Evolutionary conservation across 2,888 invertebrate genomes (phyloP).

Genomic region (Brenthis hecate): DNA sequence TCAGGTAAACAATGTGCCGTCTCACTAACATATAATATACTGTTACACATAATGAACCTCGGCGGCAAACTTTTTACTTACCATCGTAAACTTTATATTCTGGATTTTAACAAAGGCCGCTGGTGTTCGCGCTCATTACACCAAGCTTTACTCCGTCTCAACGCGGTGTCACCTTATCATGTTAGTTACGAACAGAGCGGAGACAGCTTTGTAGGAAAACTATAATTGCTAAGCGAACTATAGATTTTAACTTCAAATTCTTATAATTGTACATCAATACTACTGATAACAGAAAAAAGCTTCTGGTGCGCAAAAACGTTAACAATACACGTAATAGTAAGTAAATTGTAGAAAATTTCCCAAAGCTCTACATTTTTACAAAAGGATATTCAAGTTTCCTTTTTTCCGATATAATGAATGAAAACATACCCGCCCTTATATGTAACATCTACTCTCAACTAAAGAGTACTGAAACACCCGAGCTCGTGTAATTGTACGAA

Average conservation of each 20-base stretch:
- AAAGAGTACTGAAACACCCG: constrained; percentile 18
- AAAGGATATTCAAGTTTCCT: background rate
- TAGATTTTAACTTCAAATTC: too few species aligned
- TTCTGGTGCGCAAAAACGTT: too few species aligned
- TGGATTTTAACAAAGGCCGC: constrained; percentile 26
- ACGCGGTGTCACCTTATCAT: constrained; percentile 6
- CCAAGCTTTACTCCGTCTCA: constrained; percentile 1
- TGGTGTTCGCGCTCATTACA: constrained; percentile 20
- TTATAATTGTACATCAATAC: too few species aligned
- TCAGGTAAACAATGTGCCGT: constrained; percentile 31
- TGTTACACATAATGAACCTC: constrained; percentile 32
- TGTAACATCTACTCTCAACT: constrained; percentile 11
- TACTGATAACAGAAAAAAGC: too few species aligned
- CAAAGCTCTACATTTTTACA: constrained; percentile 4
- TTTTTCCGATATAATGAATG: constrained; percentile 4
- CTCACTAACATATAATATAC: constrained; percentile 27
- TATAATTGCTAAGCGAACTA: background rate
- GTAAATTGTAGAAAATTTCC: too few species aligned
- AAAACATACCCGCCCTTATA: constrained; percentile 11
- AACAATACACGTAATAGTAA: too few species aligned
- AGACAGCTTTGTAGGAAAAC: background rate
- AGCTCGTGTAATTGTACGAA: constrained; percentile 20
- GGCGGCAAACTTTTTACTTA: constrained; percentile 33
- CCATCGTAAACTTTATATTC: constrained; percentile 29
- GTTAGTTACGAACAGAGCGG: constrained; percentile 1